Evolutionary conservation across 2,888 invertebrate species (phyloP), one percentile per base, ranked within the genome.

Genomic region (Cacoxenus indagator): DNA sequence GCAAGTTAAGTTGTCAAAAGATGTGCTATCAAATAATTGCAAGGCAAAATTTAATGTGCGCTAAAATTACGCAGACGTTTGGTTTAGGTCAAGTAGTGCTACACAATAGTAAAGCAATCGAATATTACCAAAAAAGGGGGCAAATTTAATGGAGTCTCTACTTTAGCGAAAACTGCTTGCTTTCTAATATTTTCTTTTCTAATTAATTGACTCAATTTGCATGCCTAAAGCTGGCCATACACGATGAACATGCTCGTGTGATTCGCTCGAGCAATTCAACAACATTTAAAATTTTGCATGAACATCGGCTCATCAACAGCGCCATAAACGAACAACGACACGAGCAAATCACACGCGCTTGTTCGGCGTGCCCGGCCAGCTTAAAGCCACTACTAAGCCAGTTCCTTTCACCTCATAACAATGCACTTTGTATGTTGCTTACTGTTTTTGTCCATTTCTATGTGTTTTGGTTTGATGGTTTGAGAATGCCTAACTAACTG

Each of bases 91-190:
- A 1, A 46, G 62, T 61, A 46, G 43, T n/a, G 29, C 24, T 22
- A 45, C 51, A 17, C 19, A 17, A 81, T 79, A 88, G 67, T 69
- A 69, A 61, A 43, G 43, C n/a, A 11, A 1, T 19, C 19, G n/a
- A 6, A 46, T 14, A 46, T n/a, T 17, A 4, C n/a, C 26, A 24
- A 55, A 24, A 8, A 1, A 22, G 27, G 27, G 26, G 26, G 55
- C 1, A 24, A 11, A 8, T 27, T n/a, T n/a, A 4, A 55, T 24
- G 14, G 55, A 1, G 27, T 55, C 1, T 55, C n/a, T 55, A 9
- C 24, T 8, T 17, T 48, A 6, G 48, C 17, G 6, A 8, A 48
- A 17, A n/a, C n/a, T 19, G 48, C 8, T 48, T 48, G 48, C 48
- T 4, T 19, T 48, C 22, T 48, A 17, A 37, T 4, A 11, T 37